A percentile compares a stretch with the other conserved stretches of the same genome.
These are phyloP conservation scores for Delphinus delphis DNA, from an alignment of 2,113 vertebrate species.

Conservation along the genomic window DNA sequence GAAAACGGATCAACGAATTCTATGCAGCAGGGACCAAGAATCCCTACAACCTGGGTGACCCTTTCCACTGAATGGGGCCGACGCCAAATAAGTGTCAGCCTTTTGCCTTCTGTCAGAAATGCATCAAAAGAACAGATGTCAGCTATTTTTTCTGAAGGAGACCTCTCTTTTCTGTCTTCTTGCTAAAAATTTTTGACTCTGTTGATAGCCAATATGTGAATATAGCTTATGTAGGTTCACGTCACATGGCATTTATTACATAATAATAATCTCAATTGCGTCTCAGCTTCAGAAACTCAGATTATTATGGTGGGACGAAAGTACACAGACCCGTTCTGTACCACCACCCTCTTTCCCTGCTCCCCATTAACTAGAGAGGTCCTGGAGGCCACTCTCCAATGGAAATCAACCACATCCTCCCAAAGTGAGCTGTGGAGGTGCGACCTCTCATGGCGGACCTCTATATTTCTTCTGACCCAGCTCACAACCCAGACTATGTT, in stretches of 20 bases:
- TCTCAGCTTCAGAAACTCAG: background rate
- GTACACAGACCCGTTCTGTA: background rate
- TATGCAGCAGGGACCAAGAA: background rate
- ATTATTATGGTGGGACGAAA: background rate
- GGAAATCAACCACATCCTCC: background rate
- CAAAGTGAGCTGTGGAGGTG: background rate
- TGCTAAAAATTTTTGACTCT: conserved; percentile 44
- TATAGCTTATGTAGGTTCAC: background rate
- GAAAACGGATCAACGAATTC: background rate
- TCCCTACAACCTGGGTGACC: background rate
- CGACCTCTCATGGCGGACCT: background rate
- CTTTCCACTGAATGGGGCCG: background rate
- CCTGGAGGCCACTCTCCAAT: background rate
- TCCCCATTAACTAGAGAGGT: background rate
- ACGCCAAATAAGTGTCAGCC: conserved; percentile 48
- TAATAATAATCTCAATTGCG: background rate
- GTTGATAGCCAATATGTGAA: background rate
- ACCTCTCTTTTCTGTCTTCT: conserved; percentile 50
- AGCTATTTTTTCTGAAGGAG: background rate
- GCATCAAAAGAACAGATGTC: background rate
- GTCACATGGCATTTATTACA: background rate
- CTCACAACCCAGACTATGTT: background rate
- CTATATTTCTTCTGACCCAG: background rate
- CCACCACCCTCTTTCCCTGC: background rate
- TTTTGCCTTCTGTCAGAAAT: conserved; percentile 45